Base-by-base conservation (phyloP, 1,140 invertebrate genomes). In the Campodea augens region DNA sequence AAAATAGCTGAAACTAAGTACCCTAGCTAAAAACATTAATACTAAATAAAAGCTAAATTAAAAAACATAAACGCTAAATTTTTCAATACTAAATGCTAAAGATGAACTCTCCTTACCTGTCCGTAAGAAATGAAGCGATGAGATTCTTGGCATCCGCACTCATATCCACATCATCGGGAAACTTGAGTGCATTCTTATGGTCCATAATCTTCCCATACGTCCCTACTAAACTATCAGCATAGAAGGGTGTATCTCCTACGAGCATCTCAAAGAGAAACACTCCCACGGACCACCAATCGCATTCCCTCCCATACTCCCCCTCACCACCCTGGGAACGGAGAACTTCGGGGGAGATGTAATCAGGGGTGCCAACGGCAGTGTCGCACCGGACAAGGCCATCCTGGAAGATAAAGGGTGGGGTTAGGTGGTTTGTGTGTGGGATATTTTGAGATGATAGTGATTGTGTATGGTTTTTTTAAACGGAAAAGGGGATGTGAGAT, bases 151-250 rank as follows among this genome's bases (percentile, higher is more conserved):
- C 90, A 57, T 86, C 76, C 47, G 75, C 73, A 32, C 86, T 90
- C 45, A 98, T 88, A 60, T 92, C 82, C 41, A 88, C 73, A 60
- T 98, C 95, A 54, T 85, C 75, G 22, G 93, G 95, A 65, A 99
- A 98, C 51, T 77, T 75, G 2, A 99, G 66, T 13, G 91, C 90
- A 59, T 93, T 96, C 60, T 90, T 81, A 60, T 97, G 88, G 60
- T 98, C 91, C 92, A 98, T 97, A 54, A 98, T 98, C 67, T 96
- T 97, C 44, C 88, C 88, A 63, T 99, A 99, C 10, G 95, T 99
- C 25, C 89, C 91, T 25, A 97, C 86, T 45, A 99, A 71, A 41
- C 91, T 96, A 57, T 98, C 95, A 1, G 93, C 92, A 68, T 95
- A 98, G 66, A 98, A 98, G 3, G 95, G 95, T 3, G 93, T 92